Percentiles rank a stretch among this genome's conserved stretches.
Conservation (phyloP, 2,888 invertebrate species). For the Apamea monoglypha region DNA sequence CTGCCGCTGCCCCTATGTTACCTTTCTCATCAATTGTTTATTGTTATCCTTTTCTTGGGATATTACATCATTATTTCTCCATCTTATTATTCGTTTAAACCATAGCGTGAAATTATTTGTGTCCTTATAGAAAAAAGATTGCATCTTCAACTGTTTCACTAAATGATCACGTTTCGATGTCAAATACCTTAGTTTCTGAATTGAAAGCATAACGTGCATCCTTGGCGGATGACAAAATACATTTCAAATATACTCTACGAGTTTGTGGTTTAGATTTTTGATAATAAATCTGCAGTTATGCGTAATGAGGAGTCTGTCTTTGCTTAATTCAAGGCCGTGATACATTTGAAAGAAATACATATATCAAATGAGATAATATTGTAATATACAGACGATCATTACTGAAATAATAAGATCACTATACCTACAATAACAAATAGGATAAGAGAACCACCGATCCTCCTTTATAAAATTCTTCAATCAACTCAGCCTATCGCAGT, state of each 20-base stretch:
- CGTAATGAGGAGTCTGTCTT: not conserved
- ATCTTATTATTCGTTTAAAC: constrained; percentile 10
- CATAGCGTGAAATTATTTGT: constrained; percentile 6
- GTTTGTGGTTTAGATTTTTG: constrained; percentile 31
- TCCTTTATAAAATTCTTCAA: too few relatives aligned
- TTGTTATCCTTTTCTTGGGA: not conserved
- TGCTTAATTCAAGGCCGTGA: not conserved
- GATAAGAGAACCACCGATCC: too few relatives aligned
- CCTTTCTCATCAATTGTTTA: not conserved
- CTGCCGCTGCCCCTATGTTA: not conserved
- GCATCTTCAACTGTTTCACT: constrained; percentile 18
- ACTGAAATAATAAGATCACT: too few relatives aligned
- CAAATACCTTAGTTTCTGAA: constrained; percentile 20
- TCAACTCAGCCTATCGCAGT: too few relatives aligned
- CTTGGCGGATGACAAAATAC: constrained; percentile 50
- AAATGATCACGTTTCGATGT: constrained; percentile 47
- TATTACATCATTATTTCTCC: not conserved
- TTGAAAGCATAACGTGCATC: constrained; percentile 31
- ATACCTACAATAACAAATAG: too few relatives aligned
- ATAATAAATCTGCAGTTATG: constrained; percentile 13
- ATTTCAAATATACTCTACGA: constrained; percentile 20
- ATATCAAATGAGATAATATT: not conserved
- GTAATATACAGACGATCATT: not conserved
- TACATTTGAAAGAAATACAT: not conserved
- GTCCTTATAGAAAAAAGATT: constrained; percentile 4